These are phyloP conservation scores for Cairina moschata DNA, from an alignment of 2,113 vertebrate species.

Conservation along the genomic window DNA sequence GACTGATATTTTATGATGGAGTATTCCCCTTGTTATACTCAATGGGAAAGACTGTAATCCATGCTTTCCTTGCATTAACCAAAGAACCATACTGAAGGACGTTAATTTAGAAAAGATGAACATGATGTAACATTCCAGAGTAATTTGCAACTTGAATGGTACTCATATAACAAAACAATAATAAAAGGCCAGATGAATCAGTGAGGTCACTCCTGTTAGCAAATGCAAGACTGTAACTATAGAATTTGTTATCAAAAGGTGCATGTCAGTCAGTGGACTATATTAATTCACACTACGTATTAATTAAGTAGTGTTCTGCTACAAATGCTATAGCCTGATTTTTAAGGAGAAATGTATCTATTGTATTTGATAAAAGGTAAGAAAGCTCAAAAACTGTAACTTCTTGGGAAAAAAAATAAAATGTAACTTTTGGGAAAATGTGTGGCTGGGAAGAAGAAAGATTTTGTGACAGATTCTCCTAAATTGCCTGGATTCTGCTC, in stretches of 20 bases:
- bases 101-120: constrained; percentile 16
- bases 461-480: background rate
- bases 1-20: background rate
- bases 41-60: background rate
- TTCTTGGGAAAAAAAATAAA: background rate
- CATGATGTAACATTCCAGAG: background rate
- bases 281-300: background rate
- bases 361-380: background rate
- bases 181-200: background rate
- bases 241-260: background rate
- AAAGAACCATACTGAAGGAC: background rate
- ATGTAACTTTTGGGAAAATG: background rate
- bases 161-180: background rate
- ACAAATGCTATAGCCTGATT: background rate
- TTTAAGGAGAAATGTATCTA: background rate
- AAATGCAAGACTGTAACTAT: background rate
- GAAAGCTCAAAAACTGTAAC: background rate
- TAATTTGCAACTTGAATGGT: constrained; percentile 1
- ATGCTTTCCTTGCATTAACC: background rate
- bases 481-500: background rate
- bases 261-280: background rate
- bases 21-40: background rate
- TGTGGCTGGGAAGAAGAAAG: background rate
- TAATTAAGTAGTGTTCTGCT: background rate
- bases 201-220: background rate